A percentile compares a stretch with the other conserved stretches of the same genome.
phyloP scores from a whole-genome alignment of 1,140 invertebrate species.

The Hypothenemus hampei region DNA sequence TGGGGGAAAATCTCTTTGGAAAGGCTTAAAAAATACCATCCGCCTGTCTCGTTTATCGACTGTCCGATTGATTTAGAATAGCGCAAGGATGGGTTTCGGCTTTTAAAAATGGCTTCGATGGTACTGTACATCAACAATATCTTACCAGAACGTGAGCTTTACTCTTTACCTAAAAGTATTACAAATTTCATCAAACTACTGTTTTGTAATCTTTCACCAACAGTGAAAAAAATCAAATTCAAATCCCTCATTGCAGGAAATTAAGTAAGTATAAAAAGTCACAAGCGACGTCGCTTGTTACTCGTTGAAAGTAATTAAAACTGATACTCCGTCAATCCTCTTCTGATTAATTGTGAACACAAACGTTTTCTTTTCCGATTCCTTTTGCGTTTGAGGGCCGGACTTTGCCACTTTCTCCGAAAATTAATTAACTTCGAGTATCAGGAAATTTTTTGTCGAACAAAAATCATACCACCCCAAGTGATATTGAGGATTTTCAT shows the following conservation, averaged over 20 bases:
- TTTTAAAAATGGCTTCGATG: slow-evolving; percentile 12
- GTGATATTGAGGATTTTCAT: too few species aligned
- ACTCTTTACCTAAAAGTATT: too few species aligned
- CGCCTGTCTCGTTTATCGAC: slow-evolving; percentile 20
- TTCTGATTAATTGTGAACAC: slow-evolving; percentile 23
- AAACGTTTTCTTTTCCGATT: slow-evolving; percentile 14
- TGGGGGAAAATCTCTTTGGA: slow-evolving; percentile 14
- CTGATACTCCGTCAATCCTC: slow-evolving; percentile 19
- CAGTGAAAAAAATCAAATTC: too few species aligned
- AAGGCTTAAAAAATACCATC: slow-evolving; percentile 22
- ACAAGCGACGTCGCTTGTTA: too few species aligned
- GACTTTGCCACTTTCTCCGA: neutral
- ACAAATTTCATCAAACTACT: too few species aligned
- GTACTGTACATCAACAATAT: too few species aligned
- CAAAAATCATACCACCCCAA: neutral
- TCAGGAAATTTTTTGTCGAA: neutral
- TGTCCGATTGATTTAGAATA: slow-evolving; percentile 19
- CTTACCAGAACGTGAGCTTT: too few species aligned
- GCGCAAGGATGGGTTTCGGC: slow-evolving; percentile 1
- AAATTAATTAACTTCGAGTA: neutral
- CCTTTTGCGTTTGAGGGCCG: neutral
- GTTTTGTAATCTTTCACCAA: too few species aligned
- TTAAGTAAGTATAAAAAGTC: too few species aligned
- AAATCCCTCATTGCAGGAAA: too few species aligned
- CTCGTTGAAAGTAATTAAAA: slow-evolving; percentile 19